These are phyloP conservation scores for Tursiops truncatus DNA, from an alignment of 2,113 vertebrate genomes.

Conservation along the genomic window DNA sequence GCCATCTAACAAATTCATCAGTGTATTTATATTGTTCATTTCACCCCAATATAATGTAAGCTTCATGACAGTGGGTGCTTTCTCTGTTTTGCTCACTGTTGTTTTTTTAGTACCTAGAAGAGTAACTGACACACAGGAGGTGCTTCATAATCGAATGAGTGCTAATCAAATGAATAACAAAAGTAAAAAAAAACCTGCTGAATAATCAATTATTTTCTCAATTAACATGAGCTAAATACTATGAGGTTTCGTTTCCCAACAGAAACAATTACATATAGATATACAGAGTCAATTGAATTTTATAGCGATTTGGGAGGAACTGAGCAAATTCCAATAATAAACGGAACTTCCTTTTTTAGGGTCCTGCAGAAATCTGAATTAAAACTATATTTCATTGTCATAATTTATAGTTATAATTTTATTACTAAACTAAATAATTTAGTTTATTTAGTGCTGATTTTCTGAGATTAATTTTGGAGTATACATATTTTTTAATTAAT, in stretches of 20 bases:
- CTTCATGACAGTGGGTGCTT: not conserved
- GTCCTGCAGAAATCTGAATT: conserved; percentile 44
- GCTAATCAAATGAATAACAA: conserved; percentile 29
- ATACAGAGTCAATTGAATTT: not conserved
- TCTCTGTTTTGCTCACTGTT: conserved; percentile 43
- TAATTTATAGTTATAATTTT: conserved; percentile 7
- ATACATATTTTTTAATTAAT: conserved; percentile 77
- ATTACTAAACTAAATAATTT: not conserved
- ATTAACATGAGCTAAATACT: conserved; percentile 14
- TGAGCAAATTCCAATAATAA: conserved; percentile 40
- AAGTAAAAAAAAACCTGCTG: not conserved
- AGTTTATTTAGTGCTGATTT: conserved; percentile 42
- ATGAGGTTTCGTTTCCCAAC: conserved; percentile 45
- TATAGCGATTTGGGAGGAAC: conserved; percentile 39
- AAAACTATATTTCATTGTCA: conserved; percentile 55
- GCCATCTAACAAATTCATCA: not conserved
- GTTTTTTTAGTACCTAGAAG: not conserved
- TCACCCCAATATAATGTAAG: not conserved
- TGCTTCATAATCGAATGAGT: not conserved
- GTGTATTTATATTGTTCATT: conserved; percentile 29
- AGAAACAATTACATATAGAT: conserved; percentile 29
- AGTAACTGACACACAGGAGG: not conserved
- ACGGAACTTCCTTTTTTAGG: not conserved
- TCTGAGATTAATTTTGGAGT: conserved; percentile 45
- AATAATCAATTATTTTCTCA: conserved; percentile 43